Conservation (phyloP, 2,797 vertebrate genomes). For the Acanthornis magna region DNA sequence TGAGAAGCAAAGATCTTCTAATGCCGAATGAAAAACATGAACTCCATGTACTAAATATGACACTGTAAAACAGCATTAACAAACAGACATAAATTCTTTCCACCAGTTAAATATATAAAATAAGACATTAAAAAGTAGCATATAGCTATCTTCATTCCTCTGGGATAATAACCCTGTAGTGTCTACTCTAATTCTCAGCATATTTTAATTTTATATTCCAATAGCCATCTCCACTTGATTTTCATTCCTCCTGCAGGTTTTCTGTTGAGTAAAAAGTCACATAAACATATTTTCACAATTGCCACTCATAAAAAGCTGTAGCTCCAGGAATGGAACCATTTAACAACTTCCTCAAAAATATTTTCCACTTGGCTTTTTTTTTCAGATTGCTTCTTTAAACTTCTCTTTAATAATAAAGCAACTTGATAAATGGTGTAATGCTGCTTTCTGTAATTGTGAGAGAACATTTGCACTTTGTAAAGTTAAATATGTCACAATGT, state of each 20-base stretch:
- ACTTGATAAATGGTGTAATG: not conserved
- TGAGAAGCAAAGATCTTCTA: not conserved
- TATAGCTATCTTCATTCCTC: not conserved
- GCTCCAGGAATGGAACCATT: not conserved
- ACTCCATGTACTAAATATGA: accelerated
- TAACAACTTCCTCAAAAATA: not conserved
- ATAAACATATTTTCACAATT: not conserved
- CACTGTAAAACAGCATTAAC: not conserved
- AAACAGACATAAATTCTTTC: not conserved
- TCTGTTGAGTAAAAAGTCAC: not conserved
- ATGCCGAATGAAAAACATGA: not conserved
- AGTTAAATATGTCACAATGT: not conserved
- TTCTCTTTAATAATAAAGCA: not conserved
- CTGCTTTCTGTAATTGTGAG: not conserved
- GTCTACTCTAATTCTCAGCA: not conserved
- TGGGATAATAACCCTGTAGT: not conserved
- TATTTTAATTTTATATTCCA: not conserved
- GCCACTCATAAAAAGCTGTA: not conserved
- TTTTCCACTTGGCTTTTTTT: not conserved
- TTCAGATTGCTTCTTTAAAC: not conserved
- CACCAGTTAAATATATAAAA: not conserved
- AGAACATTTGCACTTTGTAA: not conserved
- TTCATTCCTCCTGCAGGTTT: slow-evolving; percentile 7
- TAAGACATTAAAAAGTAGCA: not conserved
- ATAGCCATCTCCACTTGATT: not conserved